These are phyloP conservation scores for Larimichthys crocea DNA, from an alignment of 2,113 vertebrate genomes.

Conservation along the genomic window DNA sequence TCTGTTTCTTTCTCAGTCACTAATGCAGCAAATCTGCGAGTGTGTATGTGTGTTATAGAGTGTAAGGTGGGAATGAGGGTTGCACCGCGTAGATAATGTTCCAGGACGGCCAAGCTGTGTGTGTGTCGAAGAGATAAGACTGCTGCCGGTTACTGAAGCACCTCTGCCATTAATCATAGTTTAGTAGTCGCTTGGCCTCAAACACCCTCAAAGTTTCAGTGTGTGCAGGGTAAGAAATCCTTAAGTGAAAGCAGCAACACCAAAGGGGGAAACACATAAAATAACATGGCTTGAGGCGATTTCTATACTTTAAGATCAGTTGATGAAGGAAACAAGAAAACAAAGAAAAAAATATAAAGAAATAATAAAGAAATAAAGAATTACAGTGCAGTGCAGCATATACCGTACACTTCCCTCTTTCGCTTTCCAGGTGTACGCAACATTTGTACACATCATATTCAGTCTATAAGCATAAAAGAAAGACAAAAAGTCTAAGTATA, in stretches of 20 bases:
- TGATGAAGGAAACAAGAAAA: neutral
- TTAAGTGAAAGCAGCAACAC: neutral
- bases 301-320: neutral
- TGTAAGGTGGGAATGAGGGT: constrained; percentile 20
- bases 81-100: constrained; percentile 41
- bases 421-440: too few species aligned
- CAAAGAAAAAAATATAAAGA: neutral
- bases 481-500: too few species aligned
- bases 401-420: too few species aligned
- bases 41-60: constrained; percentile 18
- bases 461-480: too few species aligned
- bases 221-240: constrained; percentile 12
- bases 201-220: constrained; percentile 18
- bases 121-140: constrained; percentile 70
- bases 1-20: constrained; percentile 5
- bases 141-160: constrained; percentile 39
- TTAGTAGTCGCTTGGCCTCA: constrained; percentile 25
- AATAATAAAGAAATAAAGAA: neutral
- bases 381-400: too few species aligned
- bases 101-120: constrained; percentile 45
- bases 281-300: neutral
- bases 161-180: constrained; percentile 65
- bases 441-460: too few species aligned
- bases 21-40: constrained; percentile 28
- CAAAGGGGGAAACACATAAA: neutral